Evolutionary conservation across 2,888 invertebrate genomes (phyloP).

Genomic region (Phytoseiulus persimilis): DNA sequence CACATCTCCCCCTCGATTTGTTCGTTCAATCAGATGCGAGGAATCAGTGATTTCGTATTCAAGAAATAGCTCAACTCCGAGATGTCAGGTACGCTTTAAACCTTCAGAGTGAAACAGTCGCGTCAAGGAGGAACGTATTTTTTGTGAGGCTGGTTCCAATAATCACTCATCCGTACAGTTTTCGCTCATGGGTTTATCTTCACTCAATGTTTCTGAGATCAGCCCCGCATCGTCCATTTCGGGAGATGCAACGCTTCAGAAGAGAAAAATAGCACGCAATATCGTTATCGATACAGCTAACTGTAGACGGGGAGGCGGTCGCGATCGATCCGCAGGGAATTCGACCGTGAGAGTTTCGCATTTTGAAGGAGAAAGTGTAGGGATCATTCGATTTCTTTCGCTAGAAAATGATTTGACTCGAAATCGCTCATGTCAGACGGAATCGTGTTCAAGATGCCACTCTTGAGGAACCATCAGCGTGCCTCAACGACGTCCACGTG

Average conservation of each 20-base stretch:
- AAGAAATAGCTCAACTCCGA: not conserved
- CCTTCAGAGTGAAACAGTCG: not conserved
- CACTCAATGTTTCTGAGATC: not conserved
- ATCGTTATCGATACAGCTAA: not conserved
- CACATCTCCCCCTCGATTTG: no score
- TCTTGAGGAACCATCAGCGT: not conserved
- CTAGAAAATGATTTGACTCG: not conserved
- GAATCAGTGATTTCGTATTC: not conserved
- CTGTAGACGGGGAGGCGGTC: not conserved
- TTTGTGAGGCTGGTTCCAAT: not conserved
- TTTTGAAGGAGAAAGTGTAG: not conserved
- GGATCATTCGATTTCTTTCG: not conserved
- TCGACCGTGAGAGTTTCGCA: not conserved
- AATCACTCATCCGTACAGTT: not conserved
- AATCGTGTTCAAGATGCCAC: not conserved
- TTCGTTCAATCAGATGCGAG: not conserved
- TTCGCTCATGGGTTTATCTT: not conserved
- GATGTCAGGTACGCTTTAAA: not conserved
- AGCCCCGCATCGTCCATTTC: not conserved
- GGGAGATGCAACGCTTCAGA: not conserved
- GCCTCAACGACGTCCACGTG: not conserved
- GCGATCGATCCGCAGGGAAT: not conserved
- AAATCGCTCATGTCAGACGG: not conserved
- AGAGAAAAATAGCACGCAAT: not conserved
- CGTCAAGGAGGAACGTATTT: not conserved